Percentiles rank a stretch among this genome's conserved stretches.
phyloP scores from a whole-genome alignment of 2,888 invertebrate species.

The Brenthis daphne region DNA sequence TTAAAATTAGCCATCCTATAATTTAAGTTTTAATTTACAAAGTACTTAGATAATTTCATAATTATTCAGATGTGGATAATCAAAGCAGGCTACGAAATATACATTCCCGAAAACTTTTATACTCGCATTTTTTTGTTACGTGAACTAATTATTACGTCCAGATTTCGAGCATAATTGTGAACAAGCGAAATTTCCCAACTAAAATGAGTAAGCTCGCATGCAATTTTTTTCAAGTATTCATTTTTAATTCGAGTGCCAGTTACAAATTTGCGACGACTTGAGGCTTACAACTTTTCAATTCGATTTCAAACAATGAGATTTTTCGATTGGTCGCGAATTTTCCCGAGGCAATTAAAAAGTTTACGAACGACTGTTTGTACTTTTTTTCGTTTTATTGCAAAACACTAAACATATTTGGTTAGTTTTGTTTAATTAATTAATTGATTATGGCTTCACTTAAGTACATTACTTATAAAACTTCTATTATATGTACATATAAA shows the following conservation, averaged over 20 bases:
- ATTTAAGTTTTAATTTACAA: too few species aligned
- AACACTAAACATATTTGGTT: slow-evolving; percentile 28
- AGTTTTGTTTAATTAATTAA: slow-evolving; percentile 4
- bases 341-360: slow-evolving; percentile 76
- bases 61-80: slow-evolving; percentile 8
- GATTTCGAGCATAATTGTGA: slow-evolving; percentile 27
- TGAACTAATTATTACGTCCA: slow-evolving; percentile 34
- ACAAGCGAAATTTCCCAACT: slow-evolving; percentile 39
- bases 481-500: too few species aligned
- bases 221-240: slow-evolving; percentile 53
- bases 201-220: slow-evolving; percentile 49
- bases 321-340: slow-evolving; percentile 72
- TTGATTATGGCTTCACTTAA: too few species aligned
- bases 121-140: slow-evolving; percentile 31
- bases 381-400: slow-evolving; percentile 42
- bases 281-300: slow-evolving; percentile 58
- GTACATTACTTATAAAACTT: too few species aligned
- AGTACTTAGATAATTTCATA: slow-evolving; percentile 1
- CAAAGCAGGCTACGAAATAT: slow-evolving; percentile 10
- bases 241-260: slow-evolving; percentile 54
- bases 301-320: slow-evolving; percentile 70
- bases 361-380: slow-evolving; percentile 48
- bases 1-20: too few species aligned
- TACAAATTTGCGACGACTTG: slow-evolving; percentile 61
- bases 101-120: slow-evolving; percentile 18